Evolutionary conservation across 1,140 invertebrate species (phyloP).

Genomic region (Brachionus plicatilis): DNA sequence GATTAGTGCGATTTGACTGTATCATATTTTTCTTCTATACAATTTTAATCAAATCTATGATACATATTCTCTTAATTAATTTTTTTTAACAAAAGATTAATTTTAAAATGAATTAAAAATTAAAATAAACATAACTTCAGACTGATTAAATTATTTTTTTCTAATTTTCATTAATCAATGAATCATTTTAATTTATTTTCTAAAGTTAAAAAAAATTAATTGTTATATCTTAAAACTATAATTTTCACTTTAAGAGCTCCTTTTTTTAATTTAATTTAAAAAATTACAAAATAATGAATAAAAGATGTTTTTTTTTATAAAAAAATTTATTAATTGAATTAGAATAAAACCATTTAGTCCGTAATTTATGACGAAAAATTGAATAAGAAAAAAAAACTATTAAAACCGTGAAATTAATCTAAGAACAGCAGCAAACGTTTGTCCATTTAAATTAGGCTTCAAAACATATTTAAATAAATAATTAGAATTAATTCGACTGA

Average conservation of each 20-base stretch:
- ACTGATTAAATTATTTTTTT: too few species aligned
- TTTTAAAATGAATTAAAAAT: too few species aligned
- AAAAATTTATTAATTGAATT: not conserved
- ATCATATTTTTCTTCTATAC: too few species aligned
- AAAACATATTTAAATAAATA: slow-evolving; percentile 37
- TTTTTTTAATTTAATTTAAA: too few species aligned
- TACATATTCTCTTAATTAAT: too few species aligned
- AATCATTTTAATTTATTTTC: too few species aligned
- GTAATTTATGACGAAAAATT: not conserved
- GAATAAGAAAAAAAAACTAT: not conserved
- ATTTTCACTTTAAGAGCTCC: not conserved
- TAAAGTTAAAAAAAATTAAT: too few species aligned
- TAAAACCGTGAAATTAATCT: slow-evolving; percentile 2
- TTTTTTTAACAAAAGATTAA: too few species aligned
- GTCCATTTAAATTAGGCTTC: slow-evolving; percentile 32
- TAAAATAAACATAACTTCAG: too few species aligned
- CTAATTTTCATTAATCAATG: too few species aligned
- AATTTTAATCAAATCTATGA: too few species aligned
- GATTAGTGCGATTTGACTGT: too few species aligned
- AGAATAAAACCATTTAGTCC: not conserved
- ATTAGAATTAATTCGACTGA: slow-evolving; percentile 13
- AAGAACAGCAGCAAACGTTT: slow-evolving; percentile 8
- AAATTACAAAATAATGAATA: not conserved
- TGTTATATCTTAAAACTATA: not conserved
- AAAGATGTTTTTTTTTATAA: not conserved